phyloP scores from a whole-genome alignment of 2,113 vertebrate species.

The Triplophysa dalaica region DNA sequence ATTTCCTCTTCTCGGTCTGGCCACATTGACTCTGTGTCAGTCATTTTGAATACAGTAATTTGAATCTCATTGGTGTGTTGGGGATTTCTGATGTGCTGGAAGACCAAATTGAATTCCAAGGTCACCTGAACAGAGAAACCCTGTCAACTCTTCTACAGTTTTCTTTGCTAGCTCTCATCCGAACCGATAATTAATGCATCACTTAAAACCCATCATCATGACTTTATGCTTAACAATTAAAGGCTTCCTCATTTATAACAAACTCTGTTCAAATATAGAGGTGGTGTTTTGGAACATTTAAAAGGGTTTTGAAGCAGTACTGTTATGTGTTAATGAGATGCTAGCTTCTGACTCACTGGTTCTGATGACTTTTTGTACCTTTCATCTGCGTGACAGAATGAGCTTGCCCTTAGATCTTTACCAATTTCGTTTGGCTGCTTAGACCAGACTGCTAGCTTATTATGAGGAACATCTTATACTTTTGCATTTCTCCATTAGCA shows the following conservation, averaged over 20 bases:
- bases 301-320: background rate
- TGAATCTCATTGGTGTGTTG: conserved; percentile 63
- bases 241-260: background rate
- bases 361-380: background rate
- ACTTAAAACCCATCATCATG: conserved; percentile 32
- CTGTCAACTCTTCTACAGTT: conserved; percentile 34
- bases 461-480: background rate
- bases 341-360: background rate
- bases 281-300: background rate
- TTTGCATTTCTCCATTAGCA: no score
- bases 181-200: conserved; percentile 55
- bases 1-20: conserved; percentile 51
- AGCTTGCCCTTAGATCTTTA: background rate
- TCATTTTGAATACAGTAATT: conserved; percentile 61
- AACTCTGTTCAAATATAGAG: background rate
- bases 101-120: conserved; percentile 71
- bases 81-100: conserved; percentile 61
- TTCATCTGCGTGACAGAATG: background rate
- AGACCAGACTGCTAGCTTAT: conserved; percentile 16
- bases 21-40: conserved; percentile 57
- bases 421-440: background rate
- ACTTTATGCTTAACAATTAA: conserved; percentile 33
- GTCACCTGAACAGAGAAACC: conserved; percentile 58
- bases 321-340: conserved; percentile 23
- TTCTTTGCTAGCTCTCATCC: conserved; percentile 26